Base-by-base conservation (phyloP, 53 echinoderm and acorn worm species). In the Astropecten irregularis region DNA sequence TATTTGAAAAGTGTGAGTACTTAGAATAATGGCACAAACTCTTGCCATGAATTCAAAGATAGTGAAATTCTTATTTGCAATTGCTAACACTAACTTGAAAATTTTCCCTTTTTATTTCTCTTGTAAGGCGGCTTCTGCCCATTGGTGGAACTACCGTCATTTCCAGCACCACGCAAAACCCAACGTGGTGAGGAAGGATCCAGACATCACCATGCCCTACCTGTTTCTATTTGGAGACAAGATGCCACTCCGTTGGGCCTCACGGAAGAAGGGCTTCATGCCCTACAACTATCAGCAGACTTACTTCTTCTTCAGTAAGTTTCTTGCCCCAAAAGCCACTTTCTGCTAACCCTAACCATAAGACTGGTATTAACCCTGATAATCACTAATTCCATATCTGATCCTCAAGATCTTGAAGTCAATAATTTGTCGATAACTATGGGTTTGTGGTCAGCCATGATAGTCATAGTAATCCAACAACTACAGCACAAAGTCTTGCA, bases 101-200 rank as follows among this genome's bases (percentile, higher is more conserved):
- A 20, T 18, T 53, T 4, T n/a, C 21, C 4, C 3, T 53, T 53
- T 53, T 3, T 53, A 9, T 53, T 53, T 53, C 21, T 9, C 53
- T 42, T 42, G 42, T 42, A 58, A 96, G 96, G 96, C 91, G 25
- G 96, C 91, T 18, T 96, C 96, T 35, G 84, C 89, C 31, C 71
- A 91, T 23, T 96, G 97, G 97, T 96, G 97, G 97, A 96, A 93
- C 46, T 90, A 93, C 83, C 91, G 91, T 44, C 97, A 96, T 36
- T 94, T 86, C 59, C 93, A 94, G 72, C 93, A 94, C 59, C 97
- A 96, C 62, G 93, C 97, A 51, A 96, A 96, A 58, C 97, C 97
- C 31, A 94, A 94, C 76, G 73, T 94, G 49, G 85, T 94, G 38
- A 84, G 66, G 46, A 94, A 89, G 68, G 93, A 94, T 54, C 97